Conservation (phyloP, 2,797 vertebrate genomes). For the Coracias cyanogaster region DNA sequence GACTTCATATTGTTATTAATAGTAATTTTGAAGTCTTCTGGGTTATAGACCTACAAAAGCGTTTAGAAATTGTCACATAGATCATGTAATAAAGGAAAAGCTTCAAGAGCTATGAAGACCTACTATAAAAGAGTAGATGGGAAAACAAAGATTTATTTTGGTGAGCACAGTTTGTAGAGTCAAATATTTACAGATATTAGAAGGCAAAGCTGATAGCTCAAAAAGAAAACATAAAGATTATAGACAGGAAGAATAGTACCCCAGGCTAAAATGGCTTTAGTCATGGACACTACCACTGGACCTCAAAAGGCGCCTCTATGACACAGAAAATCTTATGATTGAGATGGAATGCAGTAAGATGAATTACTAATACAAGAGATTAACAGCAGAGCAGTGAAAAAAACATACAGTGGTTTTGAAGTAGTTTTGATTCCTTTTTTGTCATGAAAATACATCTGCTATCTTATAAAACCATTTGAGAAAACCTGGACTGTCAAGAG, state of each 20-base stretch:
- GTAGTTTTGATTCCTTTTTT: not conserved
- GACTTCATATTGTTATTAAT: not conserved
- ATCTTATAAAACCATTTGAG: not conserved
- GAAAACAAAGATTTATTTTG: not conserved
- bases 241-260: not conserved
- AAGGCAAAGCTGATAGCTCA: not conserved
- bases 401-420: not conserved
- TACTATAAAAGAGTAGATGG: not conserved
- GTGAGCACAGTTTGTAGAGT: not conserved
- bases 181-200: not conserved
- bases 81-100: not conserved
- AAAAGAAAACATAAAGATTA: not conserved
- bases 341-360: not conserved
- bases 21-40: not conserved
- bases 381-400: not conserved
- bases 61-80: not conserved
- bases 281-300: not conserved
- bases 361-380: not conserved
- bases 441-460: not conserved
- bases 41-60: not conserved
- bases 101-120: not conserved
- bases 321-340: not conserved
- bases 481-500: not conserved
- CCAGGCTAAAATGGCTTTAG: not conserved
- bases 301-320: not conserved